Evolutionary conservation across 2,113 vertebrate species (phyloP).

Genomic region (Hyperopisus bebe): DNA sequence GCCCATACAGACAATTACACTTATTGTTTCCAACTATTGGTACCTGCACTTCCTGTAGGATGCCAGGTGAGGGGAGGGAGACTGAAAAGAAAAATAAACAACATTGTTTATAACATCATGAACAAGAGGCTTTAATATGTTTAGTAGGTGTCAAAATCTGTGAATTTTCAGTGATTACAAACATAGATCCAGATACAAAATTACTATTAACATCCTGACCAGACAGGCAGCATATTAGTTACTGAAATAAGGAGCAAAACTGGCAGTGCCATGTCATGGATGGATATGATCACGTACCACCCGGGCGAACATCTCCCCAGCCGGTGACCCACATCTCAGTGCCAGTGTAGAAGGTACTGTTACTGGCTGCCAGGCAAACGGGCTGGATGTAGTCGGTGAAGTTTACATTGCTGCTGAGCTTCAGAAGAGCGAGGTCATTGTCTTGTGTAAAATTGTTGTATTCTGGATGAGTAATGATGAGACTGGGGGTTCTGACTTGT

Average conservation of each 20-base stretch:
- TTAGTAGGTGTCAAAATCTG: not conserved
- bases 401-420: constrained; percentile 17
- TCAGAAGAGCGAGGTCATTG: constrained; percentile 52
- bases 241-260: not conserved
- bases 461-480: constrained; percentile 32
- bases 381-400: constrained; percentile 27
- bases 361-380: constrained; percentile 37
- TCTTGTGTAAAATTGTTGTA: constrained; percentile 35
- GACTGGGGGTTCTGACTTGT: not conserved
- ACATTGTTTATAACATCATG: not conserved
- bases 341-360: constrained; percentile 45
- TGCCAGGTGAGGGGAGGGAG: not conserved
- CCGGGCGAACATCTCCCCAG: constrained; percentile 40
- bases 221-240: not conserved
- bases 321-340: constrained; percentile 33
- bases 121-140: not conserved
- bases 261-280: not conserved
- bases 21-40: constrained; percentile 46
- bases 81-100: constrained; percentile 1
- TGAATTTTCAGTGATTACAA: not conserved
- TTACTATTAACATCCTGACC: not conserved
- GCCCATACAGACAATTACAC: constrained; percentile 45
- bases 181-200: not conserved
- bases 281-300: not conserved
- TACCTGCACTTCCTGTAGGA: constrained; percentile 42